These are phyloP conservation scores for Leucophenga varia DNA, from an alignment of 1,140 invertebrate species.

Conservation along the genomic window DNA sequence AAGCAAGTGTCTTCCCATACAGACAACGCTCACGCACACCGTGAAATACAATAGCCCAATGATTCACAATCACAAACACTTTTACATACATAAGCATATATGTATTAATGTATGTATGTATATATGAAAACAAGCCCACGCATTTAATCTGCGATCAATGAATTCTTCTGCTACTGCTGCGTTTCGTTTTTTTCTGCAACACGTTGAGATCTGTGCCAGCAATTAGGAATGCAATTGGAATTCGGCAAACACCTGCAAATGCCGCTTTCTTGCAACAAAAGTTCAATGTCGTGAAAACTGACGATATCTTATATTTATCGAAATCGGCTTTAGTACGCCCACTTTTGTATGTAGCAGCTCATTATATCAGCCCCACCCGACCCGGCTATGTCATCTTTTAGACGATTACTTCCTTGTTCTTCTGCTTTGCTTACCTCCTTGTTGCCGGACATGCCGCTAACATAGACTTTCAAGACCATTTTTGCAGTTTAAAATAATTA, in stretches of 20 bases:
- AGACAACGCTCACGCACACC: too few species aligned
- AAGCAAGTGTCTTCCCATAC: too few species aligned
- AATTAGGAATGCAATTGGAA: constrained; percentile 12
- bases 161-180: constrained; percentile 36
- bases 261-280: constrained; percentile 2
- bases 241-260: constrained; percentile 13
- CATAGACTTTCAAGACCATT: constrained; percentile 88
- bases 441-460: constrained; percentile 87
- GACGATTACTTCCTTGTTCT: too few species aligned
- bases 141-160: constrained; percentile 37
- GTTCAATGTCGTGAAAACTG: too few species aligned
- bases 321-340: constrained; percentile 8
- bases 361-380: constrained; percentile 16
- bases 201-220: too few species aligned
- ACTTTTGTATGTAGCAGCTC: not conserved
- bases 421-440: constrained; percentile 84
- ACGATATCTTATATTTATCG: too few species aligned
- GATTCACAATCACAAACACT: constrained; percentile 17
- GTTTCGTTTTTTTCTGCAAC: too few species aligned
- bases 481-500: constrained; percentile 29
- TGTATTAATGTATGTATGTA: too few species aligned
- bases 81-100: too few species aligned
- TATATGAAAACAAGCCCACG: not conserved
- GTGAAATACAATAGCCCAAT: too few species aligned
- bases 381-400: constrained; percentile 9